Evolutionary conservation across 2,113 vertebrate species (phyloP), one percentile per base, ranked within the genome.

Genomic region (Pongo pygmaeus): DNA sequence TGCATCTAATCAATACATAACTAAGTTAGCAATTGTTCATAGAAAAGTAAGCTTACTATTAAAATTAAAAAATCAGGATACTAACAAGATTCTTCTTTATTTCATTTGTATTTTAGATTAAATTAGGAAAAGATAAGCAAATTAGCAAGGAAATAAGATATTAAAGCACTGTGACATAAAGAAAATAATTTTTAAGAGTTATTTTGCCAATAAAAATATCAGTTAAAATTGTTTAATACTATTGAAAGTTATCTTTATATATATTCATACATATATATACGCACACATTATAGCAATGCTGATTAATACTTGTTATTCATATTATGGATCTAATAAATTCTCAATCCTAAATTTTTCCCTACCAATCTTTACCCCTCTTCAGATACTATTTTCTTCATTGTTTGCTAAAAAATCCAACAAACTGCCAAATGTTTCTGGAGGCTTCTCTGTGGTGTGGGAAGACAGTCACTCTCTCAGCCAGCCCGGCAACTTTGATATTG

Each of bases 331-430:
- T 50, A 94, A 79, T 74, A 83, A 85, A 91, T 89, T 89, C 13
- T 50, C 1, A 72, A 12, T 77, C n/a, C 43, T 84, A 92, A 35
- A 1, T 93, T 10, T 84, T 25, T 11, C 8, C 12, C 32, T 91
- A 20, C n/a, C 46, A 55, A 86, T 2, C 25, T 81, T 57, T 46
- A 2, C 69, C 22, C 83, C 4, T 94, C 50, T 81, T 92, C 40
- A 59, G 72, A 64, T 80, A 61, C 14, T 32, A 38, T 86, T 75
- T 78, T 48, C 32, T 40, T 91, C 38, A 89, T 14, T 81, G 40
- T 84, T 94, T 97, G 13, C 35, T 86, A 50, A 83, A 90, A 85
- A 74, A 35, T 23, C 22, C 5, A 84, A 83, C 22, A 93, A 91
- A 92, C 43, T 89, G 2, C 25, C 14, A 10, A 12, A 74, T 81